Base-by-base conservation (phyloP, 2,888 invertebrate species). In the Acleris cristana region DNA sequence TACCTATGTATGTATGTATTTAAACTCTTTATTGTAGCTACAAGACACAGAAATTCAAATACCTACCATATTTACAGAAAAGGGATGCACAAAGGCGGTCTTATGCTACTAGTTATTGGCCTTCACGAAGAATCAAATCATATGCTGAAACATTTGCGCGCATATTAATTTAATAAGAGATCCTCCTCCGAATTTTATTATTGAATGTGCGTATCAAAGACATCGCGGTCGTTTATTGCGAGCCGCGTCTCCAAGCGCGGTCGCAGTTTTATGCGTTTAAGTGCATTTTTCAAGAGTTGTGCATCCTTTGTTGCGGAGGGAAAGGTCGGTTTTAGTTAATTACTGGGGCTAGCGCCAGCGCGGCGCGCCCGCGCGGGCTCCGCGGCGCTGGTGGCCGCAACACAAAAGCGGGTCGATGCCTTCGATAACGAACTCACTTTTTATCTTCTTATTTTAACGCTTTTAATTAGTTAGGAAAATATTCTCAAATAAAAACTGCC, bases 401-500 rank as follows among this genome's bases (percentile, higher is more conserved):
- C 86, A 90, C 89, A 92, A 89, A 85, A 89, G 89, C 88, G 87
- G 89, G 87, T 88, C 91, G 92, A 92, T 92, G 90, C 84, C 90
- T 85, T 86, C 90, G 92, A 92, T 92, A 92, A 90, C 90, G 89
- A 89, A 87, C 82, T 86, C 79, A 81, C 86, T 87, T 88, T 89
- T 89, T 86, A 88, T 91, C 87, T 87, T 91, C 90, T 90, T 91
- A 90, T 91, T 92, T 90, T 84, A 85, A 90, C 90, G 90, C 88
- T 90, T 91, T 92, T 92, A 92, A 92, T 92, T 92, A 92, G 91
- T 92, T 90, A 91, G 91, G 92, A 91, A 92, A 92, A 92, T 92
- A 91, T 91, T 89, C 88, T 90, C 88, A 89, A 91, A 89, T 87
- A 90, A 89, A 89, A 88, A 86, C 81, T 81, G 87, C 89, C 88